These are phyloP conservation scores for Seriola quinqueradiata DNA, from an alignment of 2,113 vertebrate genomes.

Conservation along the genomic window DNA sequence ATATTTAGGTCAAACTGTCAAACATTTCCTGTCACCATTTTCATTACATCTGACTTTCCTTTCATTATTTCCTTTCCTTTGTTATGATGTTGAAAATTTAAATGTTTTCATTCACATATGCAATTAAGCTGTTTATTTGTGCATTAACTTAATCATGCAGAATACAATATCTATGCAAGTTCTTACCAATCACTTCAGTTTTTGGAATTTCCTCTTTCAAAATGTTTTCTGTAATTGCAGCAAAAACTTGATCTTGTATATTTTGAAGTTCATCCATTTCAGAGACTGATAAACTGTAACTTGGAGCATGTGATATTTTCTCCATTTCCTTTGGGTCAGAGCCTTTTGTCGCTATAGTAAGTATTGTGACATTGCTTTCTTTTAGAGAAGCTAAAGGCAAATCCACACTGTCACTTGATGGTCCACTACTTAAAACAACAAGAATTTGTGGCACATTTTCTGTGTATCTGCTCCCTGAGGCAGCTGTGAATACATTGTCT, in stretches of 20 bases:
- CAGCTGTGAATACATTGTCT: slow-evolving; percentile 64
- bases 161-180: neutral
- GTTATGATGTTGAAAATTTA: neutral
- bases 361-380: slow-evolving; percentile 18
- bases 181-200: slow-evolving; percentile 12
- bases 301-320: slow-evolving; percentile 54
- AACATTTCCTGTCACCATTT: too few relatives aligned
- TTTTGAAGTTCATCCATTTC: slow-evolving; percentile 54
- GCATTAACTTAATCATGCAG: neutral
- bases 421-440: slow-evolving; percentile 64
- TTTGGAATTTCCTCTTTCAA: slow-evolving; percentile 9
- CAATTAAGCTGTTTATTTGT: neutral
- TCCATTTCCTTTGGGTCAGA: slow-evolving; percentile 54
- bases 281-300: slow-evolving; percentile 50
- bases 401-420: slow-evolving; percentile 67
- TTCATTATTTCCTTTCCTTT: too few relatives aligned
- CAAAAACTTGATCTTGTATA: slow-evolving; percentile 26
- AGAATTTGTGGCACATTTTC: slow-evolving; percentile 65
- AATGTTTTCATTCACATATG: neutral
- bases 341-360: slow-evolving; percentile 50
- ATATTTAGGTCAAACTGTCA: neutral
- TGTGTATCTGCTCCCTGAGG: slow-evolving; percentile 63
- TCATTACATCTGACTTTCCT: too few relatives aligned
- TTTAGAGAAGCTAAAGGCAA: slow-evolving; percentile 22
- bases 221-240: neutral